Evolutionary conservation across 2,113 vertebrate species (phyloP), one percentile per base, ranked within the genome.

Genomic region (Charina bottae): DNA sequence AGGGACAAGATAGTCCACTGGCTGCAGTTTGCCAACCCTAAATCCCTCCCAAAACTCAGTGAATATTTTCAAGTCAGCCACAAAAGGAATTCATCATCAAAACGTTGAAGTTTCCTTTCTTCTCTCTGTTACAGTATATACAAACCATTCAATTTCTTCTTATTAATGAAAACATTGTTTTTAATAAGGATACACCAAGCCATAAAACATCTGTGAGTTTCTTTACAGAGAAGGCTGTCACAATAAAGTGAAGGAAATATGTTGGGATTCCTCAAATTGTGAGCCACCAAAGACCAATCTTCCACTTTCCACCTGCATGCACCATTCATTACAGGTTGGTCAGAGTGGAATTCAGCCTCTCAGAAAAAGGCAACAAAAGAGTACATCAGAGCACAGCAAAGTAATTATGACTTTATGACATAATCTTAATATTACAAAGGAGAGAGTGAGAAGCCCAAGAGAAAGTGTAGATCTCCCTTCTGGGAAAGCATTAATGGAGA

Each of bases 321-420:
- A 88, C 55, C 93, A 89, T 92, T 96, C 59, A 3, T 68, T 92
- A 91, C 94, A 92, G 96, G 95, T 95, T 94, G 84, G 93, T 96
- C 94, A 93, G 94, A 97, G 94, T 96, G 95, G 94, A 96, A 97
- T 97, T 97, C 97, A 95, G 90, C 37, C 1, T 94, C 94, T 96
- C 93, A 87, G 93, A 95, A 97, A 93, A 94, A 96, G 87, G 95
- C 93, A 97, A 94, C 97, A 93, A 91, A 46, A 89, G 96, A 96
- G 95, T 95, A 93, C 96, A 95, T 90, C 90, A 96, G 97, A 97
- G 97, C 95, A 97, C 94, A 96, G 94, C 97, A 95, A 96, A 97
- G 97, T 97, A 97, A 98, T 98, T 97, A 98, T 92, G 68, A 97
- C 95, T 97, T 98, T 97, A 97, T 98, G 97, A 97, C 97, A 98